A percentile compares a stretch with the other conserved stretches of the same genome.
Evolutionary conservation across 2,113 vertebrate species (phyloP).

Genomic region (Climacteris rufus): DNA sequence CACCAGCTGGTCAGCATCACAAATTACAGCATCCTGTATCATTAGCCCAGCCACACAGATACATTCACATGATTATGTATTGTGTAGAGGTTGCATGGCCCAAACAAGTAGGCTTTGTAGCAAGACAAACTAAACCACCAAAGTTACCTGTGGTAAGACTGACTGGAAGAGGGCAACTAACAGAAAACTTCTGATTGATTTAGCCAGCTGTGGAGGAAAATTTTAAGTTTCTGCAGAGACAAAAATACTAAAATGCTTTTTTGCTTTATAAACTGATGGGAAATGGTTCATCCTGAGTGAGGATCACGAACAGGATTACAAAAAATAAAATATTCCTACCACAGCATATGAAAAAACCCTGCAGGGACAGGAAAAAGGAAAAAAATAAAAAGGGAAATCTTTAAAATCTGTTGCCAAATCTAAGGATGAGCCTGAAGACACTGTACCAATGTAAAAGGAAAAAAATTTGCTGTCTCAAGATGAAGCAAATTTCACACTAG

Average conservation of each 20-base stretch:
- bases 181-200: not conserved
- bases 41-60: not conserved
- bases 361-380: too few relatives aligned
- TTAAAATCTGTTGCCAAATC: not conserved
- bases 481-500: not conserved
- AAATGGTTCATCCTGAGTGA: not conserved
- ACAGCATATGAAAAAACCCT: not conserved
- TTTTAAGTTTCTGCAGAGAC: not conserved
- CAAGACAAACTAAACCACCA: not conserved
- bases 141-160: not conserved
- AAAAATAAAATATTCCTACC: not conserved
- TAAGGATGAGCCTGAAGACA: not conserved
- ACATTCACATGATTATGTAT: not conserved
- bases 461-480: not conserved
- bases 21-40: not conserved
- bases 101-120: not conserved
- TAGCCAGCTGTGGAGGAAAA: not conserved
- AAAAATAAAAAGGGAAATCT: not conserved
- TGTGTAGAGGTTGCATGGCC: not conserved
- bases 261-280: not conserved
- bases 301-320: not conserved
- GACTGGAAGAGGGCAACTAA: not conserved
- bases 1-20: not conserved
- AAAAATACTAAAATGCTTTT: not conserved
- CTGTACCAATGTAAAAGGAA: not conserved